These are phyloP conservation scores for chimpanzee (Pan troglodytes) DNA, from an alignment of 2,113 vertebrate species.

Conservation along the genomic window NHGRI_mPanTro3-v2.1_pri NC_072409.2:87624501-87625000, in stretches of 20 bases:
- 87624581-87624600: not conserved
- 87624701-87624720: not conserved
- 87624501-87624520: not conserved
- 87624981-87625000: not conserved
- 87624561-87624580: not conserved
- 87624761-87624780: not conserved
- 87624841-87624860: not conserved
- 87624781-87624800: not conserved
- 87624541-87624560: not conserved
- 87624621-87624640: not conserved
- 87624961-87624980: not conserved
- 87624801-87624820: not conserved
- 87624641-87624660: not conserved
- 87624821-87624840: not conserved
- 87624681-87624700: not conserved
- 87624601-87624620: not conserved
- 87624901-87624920: not conserved
- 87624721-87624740: not conserved
- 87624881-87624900: not conserved
- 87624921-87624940: not conserved
- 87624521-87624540: not conserved
- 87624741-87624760: too few relatives aligned
- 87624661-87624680: not conserved
- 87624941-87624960: not conserved
- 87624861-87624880: not conserved